Conservation (phyloP, 2,113 vertebrate genomes). For the Sardina pilchardus region DNA sequence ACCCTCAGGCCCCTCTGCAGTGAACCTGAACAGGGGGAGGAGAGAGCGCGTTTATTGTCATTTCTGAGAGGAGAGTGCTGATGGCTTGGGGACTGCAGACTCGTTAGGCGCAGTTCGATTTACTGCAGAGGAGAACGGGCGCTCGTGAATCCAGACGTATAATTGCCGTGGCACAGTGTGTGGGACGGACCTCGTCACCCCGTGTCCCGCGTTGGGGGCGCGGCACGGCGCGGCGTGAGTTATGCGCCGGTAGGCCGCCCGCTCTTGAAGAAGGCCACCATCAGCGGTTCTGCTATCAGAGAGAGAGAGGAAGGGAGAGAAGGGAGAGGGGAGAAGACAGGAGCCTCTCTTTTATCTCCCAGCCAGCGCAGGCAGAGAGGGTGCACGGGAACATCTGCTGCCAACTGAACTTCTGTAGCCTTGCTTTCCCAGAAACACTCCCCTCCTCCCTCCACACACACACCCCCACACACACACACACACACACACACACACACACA, state of each 20-base stretch:
- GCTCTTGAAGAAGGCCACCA: slow-evolving; percentile 24
- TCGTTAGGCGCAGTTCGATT: neutral
- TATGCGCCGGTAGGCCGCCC: slow-evolving; percentile 18
- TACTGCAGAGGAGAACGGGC: neutral
- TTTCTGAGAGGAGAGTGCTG: neutral
- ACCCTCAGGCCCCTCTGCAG: neutral
- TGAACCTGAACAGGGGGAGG: neutral
- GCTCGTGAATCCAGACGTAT: neutral
- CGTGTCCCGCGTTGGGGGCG: neutral
- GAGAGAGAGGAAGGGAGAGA: neutral
- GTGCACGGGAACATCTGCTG: slow-evolving; percentile 31
- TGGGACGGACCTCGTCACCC: neutral
- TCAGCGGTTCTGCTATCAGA: slow-evolving; percentile 27
- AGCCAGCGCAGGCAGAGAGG: slow-evolving; percentile 21
- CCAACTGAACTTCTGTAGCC: neutral
- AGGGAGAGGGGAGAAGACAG: neutral
- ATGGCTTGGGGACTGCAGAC: neutral
- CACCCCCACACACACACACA: neutral
- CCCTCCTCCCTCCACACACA: neutral
- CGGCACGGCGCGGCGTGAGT: neutral
- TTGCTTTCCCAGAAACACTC: neutral
- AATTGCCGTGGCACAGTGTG: neutral
- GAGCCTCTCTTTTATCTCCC: neutral
- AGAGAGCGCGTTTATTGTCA: neutral
- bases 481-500: neutral